Evolutionary conservation across 1,140 invertebrate genomes (phyloP).

Genomic region (Drusus annulatus): DNA sequence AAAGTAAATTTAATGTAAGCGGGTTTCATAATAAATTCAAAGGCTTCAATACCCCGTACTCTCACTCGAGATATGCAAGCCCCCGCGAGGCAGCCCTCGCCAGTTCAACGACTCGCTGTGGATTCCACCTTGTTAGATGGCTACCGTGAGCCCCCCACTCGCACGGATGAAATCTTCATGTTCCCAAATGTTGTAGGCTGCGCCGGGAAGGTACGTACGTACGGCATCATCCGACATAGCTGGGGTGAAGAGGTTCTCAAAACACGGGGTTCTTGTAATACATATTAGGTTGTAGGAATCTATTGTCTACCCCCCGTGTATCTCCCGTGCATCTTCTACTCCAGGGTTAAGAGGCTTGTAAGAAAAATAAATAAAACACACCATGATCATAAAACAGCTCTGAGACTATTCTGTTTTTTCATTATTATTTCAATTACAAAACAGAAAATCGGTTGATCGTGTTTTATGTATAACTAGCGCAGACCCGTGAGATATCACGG

Average conservation of each 20-base stretch:
- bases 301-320: too few species aligned
- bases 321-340: too few species aligned
- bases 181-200: constrained; percentile 9
- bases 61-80: constrained; percentile 2
- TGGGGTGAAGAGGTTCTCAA: not conserved
- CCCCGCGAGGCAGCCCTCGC: not conserved
- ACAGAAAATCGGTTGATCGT: too few species aligned
- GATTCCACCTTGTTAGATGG: not conserved
- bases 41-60: not conserved
- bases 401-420: too few species aligned
- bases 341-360: too few species aligned
- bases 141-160: not conserved
- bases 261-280: not conserved
- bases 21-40: not conserved
- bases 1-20: constrained; percentile 14
- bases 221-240: not conserved
- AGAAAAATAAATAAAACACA: too few species aligned
- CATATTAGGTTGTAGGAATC: too few species aligned
- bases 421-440: too few species aligned
- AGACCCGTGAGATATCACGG: too few species aligned
- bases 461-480: too few species aligned
- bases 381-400: too few species aligned
- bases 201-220: not conserved
- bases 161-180: constrained; percentile 22
- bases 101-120: constrained; percentile 6